Evolutionary conservation across 2,888 invertebrate species (phyloP).

Genomic region (Ornithoptera priamus): DNA sequence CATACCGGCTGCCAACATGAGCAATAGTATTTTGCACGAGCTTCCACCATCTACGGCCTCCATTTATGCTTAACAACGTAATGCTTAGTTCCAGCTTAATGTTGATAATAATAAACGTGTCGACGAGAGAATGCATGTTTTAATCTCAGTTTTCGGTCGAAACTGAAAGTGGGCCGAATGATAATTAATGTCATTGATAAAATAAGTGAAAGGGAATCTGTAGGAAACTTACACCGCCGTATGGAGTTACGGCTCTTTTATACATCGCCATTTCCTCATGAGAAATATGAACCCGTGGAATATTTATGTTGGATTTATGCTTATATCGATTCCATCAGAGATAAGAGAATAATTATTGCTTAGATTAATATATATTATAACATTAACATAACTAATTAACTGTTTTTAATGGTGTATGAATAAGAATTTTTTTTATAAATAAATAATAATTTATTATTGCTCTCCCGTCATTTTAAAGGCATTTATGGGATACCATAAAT

Average conservation of each 20-base stretch:
- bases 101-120: background rate
- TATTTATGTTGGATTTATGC: background rate
- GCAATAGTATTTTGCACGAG: background rate
- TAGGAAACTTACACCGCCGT: conserved; percentile 12
- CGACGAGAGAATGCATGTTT: background rate
- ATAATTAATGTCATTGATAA: conserved; percentile 24
- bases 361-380: conserved; percentile 6
- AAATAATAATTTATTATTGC: background rate
- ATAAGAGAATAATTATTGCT: background rate
- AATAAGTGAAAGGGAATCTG: conserved; percentile 27
- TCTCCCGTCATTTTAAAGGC: background rate
- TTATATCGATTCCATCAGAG: background rate
- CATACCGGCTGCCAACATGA: background rate
- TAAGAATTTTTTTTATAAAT: background rate
- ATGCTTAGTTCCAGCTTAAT: background rate
- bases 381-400: conserved; percentile 11
- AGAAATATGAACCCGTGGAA: conserved; percentile 2
- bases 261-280: conserved; percentile 6
- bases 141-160: conserved; percentile 6
- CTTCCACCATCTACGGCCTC: background rate
- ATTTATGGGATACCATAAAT: too few relatives aligned
- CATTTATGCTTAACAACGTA: background rate
- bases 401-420: background rate
- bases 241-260: conserved; percentile 17
- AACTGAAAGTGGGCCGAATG: conserved; percentile 22